Conservation (phyloP, 2,797 vertebrate genomes). For the Gadopsis bispinosus region DNA sequence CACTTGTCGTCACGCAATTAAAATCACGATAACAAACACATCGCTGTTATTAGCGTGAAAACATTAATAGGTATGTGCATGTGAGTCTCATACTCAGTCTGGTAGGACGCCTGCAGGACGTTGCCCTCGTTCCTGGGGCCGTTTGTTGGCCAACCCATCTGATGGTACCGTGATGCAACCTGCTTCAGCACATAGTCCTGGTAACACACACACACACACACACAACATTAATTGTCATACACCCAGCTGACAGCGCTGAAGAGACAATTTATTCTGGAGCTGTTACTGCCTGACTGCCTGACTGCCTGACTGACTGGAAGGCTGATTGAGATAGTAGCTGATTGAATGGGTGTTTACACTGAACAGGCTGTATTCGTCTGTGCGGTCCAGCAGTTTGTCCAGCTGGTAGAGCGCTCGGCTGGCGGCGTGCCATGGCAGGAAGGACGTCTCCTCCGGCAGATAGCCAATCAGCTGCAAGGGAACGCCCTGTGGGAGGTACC, state of each 20-base stretch:
- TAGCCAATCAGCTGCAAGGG: constrained; percentile 96
- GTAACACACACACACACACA: constrained; percentile 45
- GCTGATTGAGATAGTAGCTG: constrained; percentile 30
- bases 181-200: constrained; percentile 97
- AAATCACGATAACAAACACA: no score
- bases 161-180: constrained; percentile 93
- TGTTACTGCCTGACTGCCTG: neutral
- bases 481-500: constrained; percentile 95
- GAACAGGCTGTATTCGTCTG: constrained; percentile 95
- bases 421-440: constrained; percentile 97
- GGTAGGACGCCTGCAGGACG: constrained; percentile 91
- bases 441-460: constrained; percentile 93
- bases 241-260: neutral
- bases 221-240: neutral
- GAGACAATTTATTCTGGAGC: constrained; percentile 9
- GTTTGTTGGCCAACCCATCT: constrained; percentile 91
- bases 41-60: neutral
- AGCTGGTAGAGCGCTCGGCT: constrained; percentile 95
- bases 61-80: neutral
- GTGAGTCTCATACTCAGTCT: constrained; percentile 89
- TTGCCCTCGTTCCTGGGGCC: constrained; percentile 86
- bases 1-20: neutral
- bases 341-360: constrained; percentile 85
- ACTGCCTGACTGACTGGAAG: constrained; percentile 6
- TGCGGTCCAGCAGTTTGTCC: constrained; percentile 97